phyloP scores from a whole-genome alignment of 2,888 invertebrate genomes.

The Thumatha senex region DNA sequence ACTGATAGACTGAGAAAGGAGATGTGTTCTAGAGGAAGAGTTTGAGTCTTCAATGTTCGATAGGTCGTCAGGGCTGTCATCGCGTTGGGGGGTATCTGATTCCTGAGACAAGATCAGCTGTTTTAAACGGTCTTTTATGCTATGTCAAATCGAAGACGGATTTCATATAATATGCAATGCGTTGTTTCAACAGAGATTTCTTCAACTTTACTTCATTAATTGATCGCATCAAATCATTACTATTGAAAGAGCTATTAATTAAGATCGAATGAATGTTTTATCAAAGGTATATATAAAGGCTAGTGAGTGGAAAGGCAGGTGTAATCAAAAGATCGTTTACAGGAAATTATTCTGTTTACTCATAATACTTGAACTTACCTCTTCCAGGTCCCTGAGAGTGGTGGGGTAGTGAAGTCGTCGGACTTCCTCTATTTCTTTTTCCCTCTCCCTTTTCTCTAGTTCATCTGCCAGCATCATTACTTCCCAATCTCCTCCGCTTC shows the following conservation, averaged over 20 bases:
- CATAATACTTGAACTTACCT: slow-evolving; percentile 46
- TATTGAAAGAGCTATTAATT: too few relatives aligned
- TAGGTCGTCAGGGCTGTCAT: slow-evolving; percentile 71
- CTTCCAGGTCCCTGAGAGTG: slow-evolving; percentile 73
- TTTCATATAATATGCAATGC: too few relatives aligned
- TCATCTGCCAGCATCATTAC: slow-evolving; percentile 90
- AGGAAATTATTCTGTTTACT: too few relatives aligned
- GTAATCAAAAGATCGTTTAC: too few relatives aligned
- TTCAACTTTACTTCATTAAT: too few relatives aligned
- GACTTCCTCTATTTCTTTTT: slow-evolving; percentile 63
- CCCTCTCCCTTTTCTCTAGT: slow-evolving; percentile 84
- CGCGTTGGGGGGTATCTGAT: slow-evolving; percentile 71
- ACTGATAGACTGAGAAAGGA: slow-evolving; percentile 67
- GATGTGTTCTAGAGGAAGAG: slow-evolving; percentile 72
- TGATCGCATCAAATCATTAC: too few relatives aligned
- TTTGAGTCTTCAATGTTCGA: slow-evolving; percentile 73
- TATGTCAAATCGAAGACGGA: neutral
- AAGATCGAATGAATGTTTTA: too few relatives aligned
- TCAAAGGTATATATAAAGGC: too few relatives aligned
- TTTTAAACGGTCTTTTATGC: neutral
- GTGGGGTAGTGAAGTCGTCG: slow-evolving; percentile 64
- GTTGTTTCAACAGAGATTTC: too few relatives aligned
- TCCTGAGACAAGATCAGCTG: slow-evolving; percentile 47
- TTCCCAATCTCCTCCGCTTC: slow-evolving; percentile 88
- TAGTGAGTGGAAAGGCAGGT: too few relatives aligned